A percentile compares a stretch with the other conserved stretches of the same genome.
These are phyloP conservation scores for Pimpla rufipes DNA, from an alignment of 2,888 invertebrate genomes.

Conservation along the genomic window DNA sequence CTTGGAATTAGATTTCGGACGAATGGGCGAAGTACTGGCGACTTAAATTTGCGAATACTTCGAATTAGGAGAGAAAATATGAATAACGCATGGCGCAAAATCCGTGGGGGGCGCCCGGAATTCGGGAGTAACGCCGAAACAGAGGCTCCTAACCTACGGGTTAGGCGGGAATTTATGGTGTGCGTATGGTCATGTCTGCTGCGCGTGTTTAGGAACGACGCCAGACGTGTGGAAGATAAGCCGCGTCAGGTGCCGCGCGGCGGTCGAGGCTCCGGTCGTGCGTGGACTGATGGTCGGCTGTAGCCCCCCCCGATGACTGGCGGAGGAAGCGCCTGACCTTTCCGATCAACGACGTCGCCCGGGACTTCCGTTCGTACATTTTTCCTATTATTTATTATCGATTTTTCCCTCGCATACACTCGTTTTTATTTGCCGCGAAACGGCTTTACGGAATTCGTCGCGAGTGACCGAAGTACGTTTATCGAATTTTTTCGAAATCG, in stretches of 20 bases:
- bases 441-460: too few relatives aligned
- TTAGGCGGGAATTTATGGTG: not conserved
- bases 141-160: too few relatives aligned
- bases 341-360: not conserved
- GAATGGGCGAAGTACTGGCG: too few relatives aligned
- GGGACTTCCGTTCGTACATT: slow-evolving; percentile 4
- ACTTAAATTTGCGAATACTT: too few relatives aligned
- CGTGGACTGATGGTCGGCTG: not conserved
- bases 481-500: not conserved
- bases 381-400: not conserved
- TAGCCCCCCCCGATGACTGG: not conserved
- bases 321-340: not conserved
- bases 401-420: not conserved
- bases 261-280: not conserved
- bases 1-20: too few relatives aligned
- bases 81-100: too few relatives aligned
- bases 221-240: not conserved
- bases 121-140: too few relatives aligned
- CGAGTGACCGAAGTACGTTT: not conserved
- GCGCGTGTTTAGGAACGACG: not conserved
- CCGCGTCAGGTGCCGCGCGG: slow-evolving; percentile 9
- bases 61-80: too few relatives aligned
- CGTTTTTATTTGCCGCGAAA: not conserved
- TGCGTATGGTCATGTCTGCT: not conserved
- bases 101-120: too few relatives aligned